Evolutionary conservation across 1,140 invertebrate genomes (phyloP), one percentile per base, ranked within the genome.

Genomic region (Hycleus phaleratus): DNA sequence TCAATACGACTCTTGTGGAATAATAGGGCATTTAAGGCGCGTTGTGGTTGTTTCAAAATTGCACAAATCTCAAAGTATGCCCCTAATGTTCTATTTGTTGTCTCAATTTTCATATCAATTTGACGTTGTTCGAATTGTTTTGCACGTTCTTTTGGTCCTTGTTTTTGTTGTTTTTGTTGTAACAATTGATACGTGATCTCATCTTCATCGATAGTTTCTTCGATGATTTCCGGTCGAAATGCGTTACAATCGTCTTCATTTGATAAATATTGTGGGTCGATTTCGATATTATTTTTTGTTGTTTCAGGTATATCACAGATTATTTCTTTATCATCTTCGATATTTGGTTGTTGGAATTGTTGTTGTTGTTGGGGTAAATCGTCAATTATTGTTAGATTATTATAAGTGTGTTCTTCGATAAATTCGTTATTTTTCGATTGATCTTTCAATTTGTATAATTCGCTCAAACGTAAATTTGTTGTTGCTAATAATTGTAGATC

Each of bases 401-500:
- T 67, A 63, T 64, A 67, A 69, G 73, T 56, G 73, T 74, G 68
- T 72, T 75, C 62, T 53, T 60, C 52, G 53, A 67, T 48, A 58
- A 60, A 56, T 65, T 73, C 58, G 68, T 76, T 63, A 45, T 60
- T 61, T 46, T 70, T 66, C 50, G 59, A 64, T 60, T 78, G 66
- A 68, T 76, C 60, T 58, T 74, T 73, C 25, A 81, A 70, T 69
- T 79, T 79, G 68, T 82, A 76, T 3, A 82, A 68, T 67, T 83
- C 76, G 51, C 78, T 78, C 12, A 83, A 70, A 42, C 76, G 81
- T 50, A 78, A 76, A 65, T 74, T 68, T 25, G 79, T 80, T 42
- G 77, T 70, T 10, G 83, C 79, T 12, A 87, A 72, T 50, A 82
- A 76, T 24, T 85, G 81, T 12, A 88, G 66, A 68, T 86, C 81